Conservation (phyloP, 2,113 vertebrate genomes). For the Coptodon rendalli region DNA sequence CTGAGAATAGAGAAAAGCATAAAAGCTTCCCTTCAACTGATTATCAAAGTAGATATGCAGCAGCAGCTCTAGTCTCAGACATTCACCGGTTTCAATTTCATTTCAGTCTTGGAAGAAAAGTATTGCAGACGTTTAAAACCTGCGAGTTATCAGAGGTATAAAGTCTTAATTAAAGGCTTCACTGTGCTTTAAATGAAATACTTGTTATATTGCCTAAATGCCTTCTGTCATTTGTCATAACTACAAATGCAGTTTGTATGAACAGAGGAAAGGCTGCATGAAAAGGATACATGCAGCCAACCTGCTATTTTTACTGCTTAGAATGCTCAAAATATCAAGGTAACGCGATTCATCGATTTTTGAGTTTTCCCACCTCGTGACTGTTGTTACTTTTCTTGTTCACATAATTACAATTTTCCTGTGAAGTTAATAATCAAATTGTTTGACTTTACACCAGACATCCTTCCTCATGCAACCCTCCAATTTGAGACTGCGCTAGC, state of each 20-base stretch:
- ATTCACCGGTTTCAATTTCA: background rate
- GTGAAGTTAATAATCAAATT: background rate
- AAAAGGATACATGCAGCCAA: background rate
- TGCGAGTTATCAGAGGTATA: background rate
- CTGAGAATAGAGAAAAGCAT: background rate
- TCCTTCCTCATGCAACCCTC: background rate
- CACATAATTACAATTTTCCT: background rate
- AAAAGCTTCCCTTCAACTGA: accelerated
- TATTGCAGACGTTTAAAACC: background rate
- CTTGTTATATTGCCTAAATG: background rate
- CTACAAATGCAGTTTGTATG: background rate
- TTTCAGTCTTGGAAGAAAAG: background rate
- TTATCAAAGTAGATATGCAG: background rate
- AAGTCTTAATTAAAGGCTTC: background rate
- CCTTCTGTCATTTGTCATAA: background rate
- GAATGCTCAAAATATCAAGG: background rate
- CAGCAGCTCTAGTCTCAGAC: background rate
- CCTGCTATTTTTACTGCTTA: background rate
- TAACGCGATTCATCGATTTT: accelerated
- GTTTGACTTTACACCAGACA: background rate
- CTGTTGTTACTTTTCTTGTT: background rate
- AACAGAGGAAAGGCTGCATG: background rate
- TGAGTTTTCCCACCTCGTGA: background rate
- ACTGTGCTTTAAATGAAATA: background rate
- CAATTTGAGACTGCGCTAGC: background rate